A percentile compares a stretch with the other conserved stretches of the same genome.
These are phyloP conservation scores for Temnothorax ravouxi DNA, from an alignment of 2,888 invertebrate species.

Conservation along the genomic window DNA sequence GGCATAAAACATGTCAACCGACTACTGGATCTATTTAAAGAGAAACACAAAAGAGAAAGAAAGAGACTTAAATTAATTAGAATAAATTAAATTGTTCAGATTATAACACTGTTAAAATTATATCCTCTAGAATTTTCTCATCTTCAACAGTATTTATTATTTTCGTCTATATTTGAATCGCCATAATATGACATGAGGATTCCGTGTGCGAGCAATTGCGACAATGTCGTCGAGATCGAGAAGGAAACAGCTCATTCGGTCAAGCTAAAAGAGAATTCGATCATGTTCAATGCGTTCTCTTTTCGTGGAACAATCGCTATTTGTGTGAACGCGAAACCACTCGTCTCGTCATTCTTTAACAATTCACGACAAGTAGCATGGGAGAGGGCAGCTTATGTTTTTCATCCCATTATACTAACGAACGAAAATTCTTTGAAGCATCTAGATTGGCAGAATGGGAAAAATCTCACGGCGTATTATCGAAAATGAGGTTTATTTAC, in stretches of 20 bases:
- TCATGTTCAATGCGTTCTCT: conserved; percentile 67
- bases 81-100: neutral
- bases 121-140: neutral
- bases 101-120: neutral
- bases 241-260: conserved; percentile 66
- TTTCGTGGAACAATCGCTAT: conserved; percentile 63
- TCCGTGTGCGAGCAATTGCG: conserved; percentile 9
- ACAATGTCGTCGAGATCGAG: conserved; percentile 36
- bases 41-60: neutral
- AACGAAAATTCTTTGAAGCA: neutral
- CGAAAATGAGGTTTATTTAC: neutral
- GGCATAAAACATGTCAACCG: neutral
- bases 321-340: conserved; percentile 67
- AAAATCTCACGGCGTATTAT: neutral
- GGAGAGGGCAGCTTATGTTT: neutral
- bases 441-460: neutral
- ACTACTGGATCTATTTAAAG: neutral
- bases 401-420: conserved; percentile 18
- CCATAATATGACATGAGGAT: conserved; percentile 50
- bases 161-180: conserved; percentile 15
- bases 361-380: conserved; percentile 6
- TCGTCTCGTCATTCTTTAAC: conserved; percentile 61
- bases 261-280: conserved; percentile 69
- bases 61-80: neutral
- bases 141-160: neutral